Evolutionary conservation across 2,888 invertebrate species (phyloP).

Genomic region (Carcina quercana): DNA sequence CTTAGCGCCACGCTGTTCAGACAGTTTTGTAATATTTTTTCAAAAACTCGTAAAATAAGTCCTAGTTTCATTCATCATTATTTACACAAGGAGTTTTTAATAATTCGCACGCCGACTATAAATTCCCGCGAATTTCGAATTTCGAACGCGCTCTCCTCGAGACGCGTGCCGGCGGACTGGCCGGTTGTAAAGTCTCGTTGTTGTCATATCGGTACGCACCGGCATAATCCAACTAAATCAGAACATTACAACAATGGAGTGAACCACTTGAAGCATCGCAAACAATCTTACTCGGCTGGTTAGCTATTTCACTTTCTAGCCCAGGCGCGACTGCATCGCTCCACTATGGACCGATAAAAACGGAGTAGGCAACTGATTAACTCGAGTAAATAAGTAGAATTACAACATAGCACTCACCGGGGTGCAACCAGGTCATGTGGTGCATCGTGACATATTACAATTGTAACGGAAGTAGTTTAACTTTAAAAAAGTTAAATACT

Average conservation of each 20-base stretch:
- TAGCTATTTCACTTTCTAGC: constrained; percentile 54
- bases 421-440: too few relatives aligned
- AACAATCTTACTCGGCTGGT: constrained; percentile 35
- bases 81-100: neutral
- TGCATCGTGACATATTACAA: too few relatives aligned
- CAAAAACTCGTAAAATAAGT: too few relatives aligned
- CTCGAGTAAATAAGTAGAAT: constrained; percentile 21
- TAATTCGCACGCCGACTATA: constrained; percentile 10
- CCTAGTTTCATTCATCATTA: too few relatives aligned
- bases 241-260: constrained; percentile 39
- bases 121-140: constrained; percentile 17
- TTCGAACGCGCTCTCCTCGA: constrained; percentile 32
- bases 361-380: constrained; percentile 31
- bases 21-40: too few relatives aligned
- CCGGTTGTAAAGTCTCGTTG: constrained; percentile 37
- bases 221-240: constrained; percentile 57
- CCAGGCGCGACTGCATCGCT: constrained; percentile 29
- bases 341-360: constrained; percentile 29
- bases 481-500: too few relatives aligned
- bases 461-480: too few relatives aligned
- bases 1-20: neutral
- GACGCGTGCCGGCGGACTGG: constrained; percentile 47
- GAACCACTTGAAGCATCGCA: constrained; percentile 20
- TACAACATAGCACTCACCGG: too few relatives aligned
- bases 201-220: constrained; percentile 52